Evolutionary conservation across 2,888 invertebrate species (phyloP).

Genomic region (Hofmannophila pseudospretella): DNA sequence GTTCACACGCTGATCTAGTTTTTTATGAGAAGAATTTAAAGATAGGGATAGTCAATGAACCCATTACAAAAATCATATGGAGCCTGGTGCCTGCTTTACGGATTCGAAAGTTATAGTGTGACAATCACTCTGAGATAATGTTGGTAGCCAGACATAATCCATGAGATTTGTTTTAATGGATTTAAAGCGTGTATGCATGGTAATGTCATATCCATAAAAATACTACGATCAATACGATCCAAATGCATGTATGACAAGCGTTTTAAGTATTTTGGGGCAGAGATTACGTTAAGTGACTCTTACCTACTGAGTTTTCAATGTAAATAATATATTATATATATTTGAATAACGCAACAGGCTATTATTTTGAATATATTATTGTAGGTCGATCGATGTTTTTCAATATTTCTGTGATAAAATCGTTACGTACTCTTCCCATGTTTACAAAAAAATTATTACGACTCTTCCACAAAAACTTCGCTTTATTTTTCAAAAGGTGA

Average conservation of each 20-base stretch:
- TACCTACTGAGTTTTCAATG: too few species aligned
- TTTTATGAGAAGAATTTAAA: constrained; percentile 28
- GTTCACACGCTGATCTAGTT: constrained; percentile 17
- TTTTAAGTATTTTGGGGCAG: constrained; percentile 6
- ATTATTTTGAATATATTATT: too few species aligned
- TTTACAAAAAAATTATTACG: too few species aligned
- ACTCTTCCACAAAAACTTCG: too few species aligned
- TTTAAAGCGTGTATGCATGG: constrained; percentile 55
- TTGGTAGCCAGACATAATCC: constrained; percentile 48
- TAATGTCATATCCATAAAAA: constrained; percentile 55
- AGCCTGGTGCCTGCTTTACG: constrained; percentile 24
- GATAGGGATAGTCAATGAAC: constrained; percentile 44
- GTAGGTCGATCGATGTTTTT: too few species aligned
- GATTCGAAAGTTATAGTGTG: constrained; percentile 44
- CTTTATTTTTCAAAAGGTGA: too few species aligned
- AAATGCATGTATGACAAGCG: constrained; percentile 25
- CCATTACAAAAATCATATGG: constrained; percentile 42
- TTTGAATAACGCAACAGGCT: too few species aligned
- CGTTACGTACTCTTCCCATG: too few species aligned
- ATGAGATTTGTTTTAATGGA: constrained; percentile 62
- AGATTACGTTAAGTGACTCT: background rate
- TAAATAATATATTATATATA: too few species aligned
- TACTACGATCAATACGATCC: constrained; percentile 26
- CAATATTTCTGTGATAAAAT: too few species aligned
- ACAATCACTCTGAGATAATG: constrained; percentile 46